Evolutionary conservation across 2,888 invertebrate genomes (phyloP).

Genomic region (Merodon equestris): DNA sequence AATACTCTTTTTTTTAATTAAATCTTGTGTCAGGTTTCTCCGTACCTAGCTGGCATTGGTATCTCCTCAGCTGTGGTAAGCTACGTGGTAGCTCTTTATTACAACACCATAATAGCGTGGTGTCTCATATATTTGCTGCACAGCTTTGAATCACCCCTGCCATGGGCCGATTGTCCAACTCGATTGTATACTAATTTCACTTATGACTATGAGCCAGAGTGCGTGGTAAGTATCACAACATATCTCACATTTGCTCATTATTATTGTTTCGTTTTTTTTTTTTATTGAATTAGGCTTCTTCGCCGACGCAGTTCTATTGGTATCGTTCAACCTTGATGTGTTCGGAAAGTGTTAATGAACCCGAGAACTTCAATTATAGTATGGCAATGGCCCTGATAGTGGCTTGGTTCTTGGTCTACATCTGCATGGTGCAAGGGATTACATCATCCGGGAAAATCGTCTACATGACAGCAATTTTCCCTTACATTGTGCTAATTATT

Average conservation of each 20-base stretch:
- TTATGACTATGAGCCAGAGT: conserved; percentile 89
- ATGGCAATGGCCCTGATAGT: conserved; percentile 91
- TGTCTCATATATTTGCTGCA: conserved; percentile 96
- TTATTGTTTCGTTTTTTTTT: conserved; percentile 8
- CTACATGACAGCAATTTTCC: conserved; percentile 97
- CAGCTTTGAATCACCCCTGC: conserved; percentile 94
- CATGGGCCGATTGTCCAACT: conserved; percentile 95
- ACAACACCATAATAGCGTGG: conserved; percentile 99
- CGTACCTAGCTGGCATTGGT: conserved; percentile 92
- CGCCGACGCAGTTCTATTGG: conserved; percentile 97
- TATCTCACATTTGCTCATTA: background rate
- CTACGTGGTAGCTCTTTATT: conserved; percentile 97
- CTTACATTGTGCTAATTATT: conserved; percentile 95
- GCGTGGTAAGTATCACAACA: conserved; percentile 78
- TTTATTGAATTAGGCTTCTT: conserved; percentile 82
- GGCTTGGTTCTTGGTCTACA: conserved; percentile 96
- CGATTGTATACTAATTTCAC: conserved; percentile 89
- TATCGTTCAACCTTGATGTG: conserved; percentile 94
- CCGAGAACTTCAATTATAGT: conserved; percentile 94
- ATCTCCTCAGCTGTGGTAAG: conserved; percentile 97
- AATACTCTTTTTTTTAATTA: conserved; percentile 7
- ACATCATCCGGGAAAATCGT: conserved; percentile 98
- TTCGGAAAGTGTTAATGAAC: conserved; percentile 91
- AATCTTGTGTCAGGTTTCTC: conserved; percentile 82
- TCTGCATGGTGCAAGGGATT: conserved; percentile 98